These are phyloP conservation scores for Periophthalmus modestus DNA, from an alignment of 2,113 vertebrate species.

Conservation along the genomic window DNA sequence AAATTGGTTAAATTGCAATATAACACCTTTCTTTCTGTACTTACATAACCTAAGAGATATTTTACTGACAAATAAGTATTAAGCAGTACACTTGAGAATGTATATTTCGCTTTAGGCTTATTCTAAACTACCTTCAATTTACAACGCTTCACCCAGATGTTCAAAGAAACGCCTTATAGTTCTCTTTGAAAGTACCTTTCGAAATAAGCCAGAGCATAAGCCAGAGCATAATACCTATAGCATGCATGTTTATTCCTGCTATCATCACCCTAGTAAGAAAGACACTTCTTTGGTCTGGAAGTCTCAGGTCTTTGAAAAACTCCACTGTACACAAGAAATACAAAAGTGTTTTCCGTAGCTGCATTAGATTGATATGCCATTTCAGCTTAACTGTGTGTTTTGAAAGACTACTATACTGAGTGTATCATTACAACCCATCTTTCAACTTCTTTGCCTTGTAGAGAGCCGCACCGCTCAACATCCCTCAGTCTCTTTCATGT, in stretches of 20 bases:
- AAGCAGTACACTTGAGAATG: not conserved
- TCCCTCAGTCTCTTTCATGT: constrained; percentile 13
- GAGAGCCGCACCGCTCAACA: constrained; percentile 15
- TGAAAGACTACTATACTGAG: constrained; percentile 23
- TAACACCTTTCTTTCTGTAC: not conserved
- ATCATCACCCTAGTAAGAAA: not conserved
- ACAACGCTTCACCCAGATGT: constrained; percentile 7
- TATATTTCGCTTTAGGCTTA: not conserved
- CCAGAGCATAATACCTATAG: constrained; percentile 4
- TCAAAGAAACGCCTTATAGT: not conserved
- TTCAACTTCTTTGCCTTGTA: constrained; percentile 33
- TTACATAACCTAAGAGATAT: not conserved
- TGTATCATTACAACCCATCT: constrained; percentile 22
- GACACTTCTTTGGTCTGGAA: not conserved
- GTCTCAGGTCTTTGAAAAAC: constrained; percentile 1
- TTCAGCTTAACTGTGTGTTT: constrained; percentile 16
- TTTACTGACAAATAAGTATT: no score
- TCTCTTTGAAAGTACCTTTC: constrained; percentile 2
- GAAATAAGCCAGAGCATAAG: not conserved
- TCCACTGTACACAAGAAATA: constrained; percentile 19
- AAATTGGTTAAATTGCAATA: no score
- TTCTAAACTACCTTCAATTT: not conserved
- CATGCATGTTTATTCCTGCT: constrained; percentile 1
- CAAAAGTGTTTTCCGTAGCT: constrained; percentile 2
- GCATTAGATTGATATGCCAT: constrained; percentile 9